Evolutionary conservation across 2,888 invertebrate species (phyloP).

Genomic region (Amphipoea lucens): DNA sequence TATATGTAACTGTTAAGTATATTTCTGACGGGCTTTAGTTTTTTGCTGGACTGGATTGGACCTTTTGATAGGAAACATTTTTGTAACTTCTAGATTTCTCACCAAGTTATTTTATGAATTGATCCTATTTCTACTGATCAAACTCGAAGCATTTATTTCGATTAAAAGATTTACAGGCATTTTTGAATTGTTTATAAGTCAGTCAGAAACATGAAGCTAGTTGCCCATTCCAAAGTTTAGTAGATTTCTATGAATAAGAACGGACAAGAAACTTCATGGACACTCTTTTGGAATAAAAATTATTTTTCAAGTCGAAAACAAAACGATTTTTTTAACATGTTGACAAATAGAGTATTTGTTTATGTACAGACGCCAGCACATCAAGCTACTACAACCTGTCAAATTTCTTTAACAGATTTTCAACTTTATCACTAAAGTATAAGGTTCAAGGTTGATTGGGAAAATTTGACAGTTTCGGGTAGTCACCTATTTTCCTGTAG

Average conservation of each 20-base stretch:
- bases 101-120: not conserved
- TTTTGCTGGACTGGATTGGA: not conserved
- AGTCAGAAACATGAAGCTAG: not conserved
- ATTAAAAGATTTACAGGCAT: not conserved
- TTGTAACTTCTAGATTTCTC: not conserved
- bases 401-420: too few species aligned
- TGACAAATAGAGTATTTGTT: not conserved
- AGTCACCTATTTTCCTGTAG: not conserved
- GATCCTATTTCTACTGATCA: not conserved
- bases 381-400: too few species aligned
- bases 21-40: constrained; percentile 14
- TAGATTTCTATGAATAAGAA: not conserved
- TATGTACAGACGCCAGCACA: not conserved
- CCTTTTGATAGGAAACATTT: constrained; percentile 1
- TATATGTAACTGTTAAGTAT: constrained; percentile 57
- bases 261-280: not conserved
- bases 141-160: not conserved
- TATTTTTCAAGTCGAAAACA: not conserved
- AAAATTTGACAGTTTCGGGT: too few species aligned
- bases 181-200: not conserved
- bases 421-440: too few species aligned
- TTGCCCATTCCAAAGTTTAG: not conserved
- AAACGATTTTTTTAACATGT: not conserved
- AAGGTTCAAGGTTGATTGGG: too few species aligned
- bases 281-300: too few species aligned